Evolutionary conservation across 2,113 vertebrate genomes (phyloP).

Genomic region (Toxotes jaculatrix): DNA sequence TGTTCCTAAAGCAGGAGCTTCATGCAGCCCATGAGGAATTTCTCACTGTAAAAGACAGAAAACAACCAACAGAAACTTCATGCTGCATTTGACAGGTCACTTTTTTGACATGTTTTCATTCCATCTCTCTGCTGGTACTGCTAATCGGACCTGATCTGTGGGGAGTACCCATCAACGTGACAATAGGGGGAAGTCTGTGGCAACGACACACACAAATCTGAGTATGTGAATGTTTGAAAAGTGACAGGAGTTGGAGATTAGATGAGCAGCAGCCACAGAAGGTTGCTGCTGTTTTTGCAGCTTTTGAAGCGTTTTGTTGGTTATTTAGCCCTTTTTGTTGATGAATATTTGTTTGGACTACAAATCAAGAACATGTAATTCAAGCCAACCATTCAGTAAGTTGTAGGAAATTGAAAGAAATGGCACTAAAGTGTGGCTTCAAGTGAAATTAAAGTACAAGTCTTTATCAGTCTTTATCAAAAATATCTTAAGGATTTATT

Average conservation of each 20-base stretch:
- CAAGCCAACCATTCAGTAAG: neutral
- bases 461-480: neutral
- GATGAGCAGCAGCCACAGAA: neutral
- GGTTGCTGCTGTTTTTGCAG: neutral
- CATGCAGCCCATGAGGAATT: neutral
- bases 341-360: neutral
- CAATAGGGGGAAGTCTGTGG: slow-evolving; percentile 30
- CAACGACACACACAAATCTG: neutral
- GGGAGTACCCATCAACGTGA: slow-evolving; percentile 41
- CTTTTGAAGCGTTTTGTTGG: neutral
- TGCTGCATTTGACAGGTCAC: slow-evolving; percentile 6
- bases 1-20: neutral
- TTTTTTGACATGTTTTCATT: slow-evolving; percentile 47
- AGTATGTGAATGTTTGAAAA: slow-evolving; percentile 10
- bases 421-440: neutral
- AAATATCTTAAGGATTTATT: slow-evolving; percentile 9
- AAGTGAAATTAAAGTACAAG: slow-evolving; percentile 10
- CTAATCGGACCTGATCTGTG: slow-evolving; percentile 51
- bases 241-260: slow-evolving; percentile 23
- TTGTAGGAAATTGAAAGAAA: neutral
- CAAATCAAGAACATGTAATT: neutral
- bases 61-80: neutral
- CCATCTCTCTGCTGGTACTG: neutral
- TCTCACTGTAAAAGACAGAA: neutral
- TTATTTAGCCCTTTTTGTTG: neutral